These are phyloP conservation scores for Prinia subflava DNA, from an alignment of 2,113 vertebrate species.

Conservation along the genomic window DNA sequence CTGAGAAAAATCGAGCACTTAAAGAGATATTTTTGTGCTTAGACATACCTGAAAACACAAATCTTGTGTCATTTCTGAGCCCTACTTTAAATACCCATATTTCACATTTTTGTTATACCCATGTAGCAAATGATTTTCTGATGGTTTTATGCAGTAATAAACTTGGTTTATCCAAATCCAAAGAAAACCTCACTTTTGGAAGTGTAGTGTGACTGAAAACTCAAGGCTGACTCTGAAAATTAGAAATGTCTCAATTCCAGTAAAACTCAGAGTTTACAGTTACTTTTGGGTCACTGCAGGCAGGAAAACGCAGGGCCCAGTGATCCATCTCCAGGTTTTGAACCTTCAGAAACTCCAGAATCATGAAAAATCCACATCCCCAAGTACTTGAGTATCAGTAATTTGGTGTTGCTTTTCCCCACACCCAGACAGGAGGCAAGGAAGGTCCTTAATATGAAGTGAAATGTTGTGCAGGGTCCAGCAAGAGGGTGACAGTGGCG, in stretches of 20 bases:
- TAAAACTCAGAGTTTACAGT: neutral
- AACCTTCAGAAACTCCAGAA: neutral
- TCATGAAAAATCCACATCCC: neutral
- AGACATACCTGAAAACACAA: neutral
- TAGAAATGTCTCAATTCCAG: neutral
- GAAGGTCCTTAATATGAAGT: neutral
- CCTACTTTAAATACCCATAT: neutral
- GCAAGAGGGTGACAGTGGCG: fast-evolving
- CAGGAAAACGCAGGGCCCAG: neutral
- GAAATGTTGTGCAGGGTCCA: neutral
- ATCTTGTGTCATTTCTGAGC: neutral
- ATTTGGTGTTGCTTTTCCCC: neutral
- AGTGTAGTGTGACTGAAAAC: neutral
- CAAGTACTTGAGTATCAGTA: neutral
- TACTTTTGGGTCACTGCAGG: neutral
- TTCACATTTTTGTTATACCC: neutral
- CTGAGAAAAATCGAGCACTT: neutral
- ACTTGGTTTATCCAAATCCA: neutral
- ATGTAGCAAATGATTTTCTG: neutral
- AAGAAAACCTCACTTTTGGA: neutral
- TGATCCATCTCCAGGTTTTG: neutral
- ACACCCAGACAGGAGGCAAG: neutral
- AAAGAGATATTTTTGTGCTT: neutral
- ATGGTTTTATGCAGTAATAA: neutral
- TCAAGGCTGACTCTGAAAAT: neutral